Base-by-base conservation (phyloP, 2,113 vertebrate genomes). In the Gasterosteus aculeatus region DNA sequence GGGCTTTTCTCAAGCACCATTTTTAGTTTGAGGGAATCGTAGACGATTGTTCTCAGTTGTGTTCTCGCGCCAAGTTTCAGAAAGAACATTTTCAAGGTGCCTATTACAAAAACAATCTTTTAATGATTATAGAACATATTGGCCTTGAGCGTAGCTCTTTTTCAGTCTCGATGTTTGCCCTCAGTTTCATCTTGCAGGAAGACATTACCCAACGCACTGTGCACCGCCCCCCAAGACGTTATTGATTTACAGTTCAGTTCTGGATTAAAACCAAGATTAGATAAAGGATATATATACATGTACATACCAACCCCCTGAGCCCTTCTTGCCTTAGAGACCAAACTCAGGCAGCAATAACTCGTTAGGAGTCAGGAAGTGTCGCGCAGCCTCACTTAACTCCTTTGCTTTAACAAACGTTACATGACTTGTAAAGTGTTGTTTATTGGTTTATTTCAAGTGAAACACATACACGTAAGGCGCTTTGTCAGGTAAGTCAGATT, bases 401-500 rank as follows among this genome's bases (percentile, higher is more conserved):
- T 33, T 39, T 19, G 0, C 4, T 39, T 44, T 14, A 12, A 11
- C 44, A 19, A 31, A 12, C 54, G 15, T 15, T 18, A 12, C 16
- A 42, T 35, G 31, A 12, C 54, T 33, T 14, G 22, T 26, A 26
- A 26, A 26, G 22, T 3, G 7, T 26, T 15, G 6, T 56, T 57
- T 7, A 31, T 57, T 29, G 11, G 53, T 14, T 29, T 35, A 58
- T 35, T 59, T 31, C 9, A 35, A 10, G 15, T 19, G 2, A 10
- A 56, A 56, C 11, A 56, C 3, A 3, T 16, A 19, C 11, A 38
- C 35, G 35, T 7, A 1, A 6, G 35, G 44, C 62, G 2, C 18
- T 42, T 42, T 73, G 22, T 0, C 33, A 77, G 72, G 81, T 84
- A 82, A 39, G 81, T 60, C 19, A 60, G 9, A 38, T 5, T 33